Evolutionary conservation across 1,140 invertebrate species (phyloP).

Genomic region (Zophobas atratus): DNA sequence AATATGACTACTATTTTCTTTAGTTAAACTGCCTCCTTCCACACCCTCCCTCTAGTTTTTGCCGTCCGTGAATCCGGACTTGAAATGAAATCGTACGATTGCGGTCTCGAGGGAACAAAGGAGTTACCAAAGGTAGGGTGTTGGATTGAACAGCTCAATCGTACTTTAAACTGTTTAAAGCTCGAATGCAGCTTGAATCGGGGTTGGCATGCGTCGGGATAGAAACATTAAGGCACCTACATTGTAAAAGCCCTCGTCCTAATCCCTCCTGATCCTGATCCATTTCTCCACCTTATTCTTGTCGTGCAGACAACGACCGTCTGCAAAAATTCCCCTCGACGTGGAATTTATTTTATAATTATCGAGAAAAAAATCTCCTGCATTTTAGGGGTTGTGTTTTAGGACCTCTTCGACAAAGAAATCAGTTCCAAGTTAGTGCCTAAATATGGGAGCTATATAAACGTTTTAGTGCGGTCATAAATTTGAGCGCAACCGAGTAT

Average conservation of each 20-base stretch:
- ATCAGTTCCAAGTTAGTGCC: conserved; percentile 17
- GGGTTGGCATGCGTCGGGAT: conserved; percentile 21
- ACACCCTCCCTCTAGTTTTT: not conserved
- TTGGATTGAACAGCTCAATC: conserved; percentile 42
- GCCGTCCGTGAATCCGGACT: conserved; percentile 1
- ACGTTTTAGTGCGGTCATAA: conserved; percentile 15
- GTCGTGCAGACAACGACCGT: conserved; percentile 20
- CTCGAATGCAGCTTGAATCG: conserved; percentile 9
- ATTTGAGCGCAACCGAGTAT: conserved; percentile 18
- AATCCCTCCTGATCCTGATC: conserved; percentile 35
- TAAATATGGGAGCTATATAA: conserved; percentile 1
- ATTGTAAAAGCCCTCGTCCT: not conserved
- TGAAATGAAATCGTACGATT: conserved; percentile 14
- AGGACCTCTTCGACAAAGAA: conserved; percentile 7
- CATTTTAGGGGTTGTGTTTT: not conserved
- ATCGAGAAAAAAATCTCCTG: conserved; percentile 4
- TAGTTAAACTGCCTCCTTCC: not conserved
- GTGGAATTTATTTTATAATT: not conserved
- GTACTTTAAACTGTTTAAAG: conserved; percentile 49
- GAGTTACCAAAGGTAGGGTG: conserved; percentile 8
- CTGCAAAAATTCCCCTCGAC: not conserved
- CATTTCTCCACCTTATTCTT: conserved; percentile 46
- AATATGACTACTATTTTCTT: too few relatives aligned
- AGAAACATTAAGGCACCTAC: conserved; percentile 37
- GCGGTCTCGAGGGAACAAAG: conserved; percentile 28